Conservation (phyloP, 2,797 vertebrate species). For the Enteromius fasciolatus region DNA sequence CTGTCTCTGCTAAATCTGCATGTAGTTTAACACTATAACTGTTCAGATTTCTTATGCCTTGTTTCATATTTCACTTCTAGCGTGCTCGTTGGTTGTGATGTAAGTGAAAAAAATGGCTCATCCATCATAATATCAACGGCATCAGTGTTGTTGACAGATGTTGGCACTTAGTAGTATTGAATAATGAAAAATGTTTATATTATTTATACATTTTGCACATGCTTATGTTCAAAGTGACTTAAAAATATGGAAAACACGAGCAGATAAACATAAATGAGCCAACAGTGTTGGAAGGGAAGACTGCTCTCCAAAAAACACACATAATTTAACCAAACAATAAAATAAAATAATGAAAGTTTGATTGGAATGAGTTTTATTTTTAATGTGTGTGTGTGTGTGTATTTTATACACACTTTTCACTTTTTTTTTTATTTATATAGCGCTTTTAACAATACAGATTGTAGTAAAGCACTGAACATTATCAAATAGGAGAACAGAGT, state of each 20-base stretch:
- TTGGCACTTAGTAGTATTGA: background rate
- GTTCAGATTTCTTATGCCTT: background rate
- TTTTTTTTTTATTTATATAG: no score
- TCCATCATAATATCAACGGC: background rate
- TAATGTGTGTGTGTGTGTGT: background rate
- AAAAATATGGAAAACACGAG: background rate
- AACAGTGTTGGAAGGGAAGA: background rate
- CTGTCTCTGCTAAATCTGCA: conserved; percentile 4
- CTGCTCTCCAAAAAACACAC: background rate
- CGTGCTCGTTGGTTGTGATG: background rate
- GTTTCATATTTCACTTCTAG: background rate
- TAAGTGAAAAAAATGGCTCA: background rate
- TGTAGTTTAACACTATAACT: background rate
- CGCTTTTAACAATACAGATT: no score
- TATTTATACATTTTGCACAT: background rate
- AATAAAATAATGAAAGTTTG: background rate
- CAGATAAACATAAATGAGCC: background rate
- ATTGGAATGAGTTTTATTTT: background rate
- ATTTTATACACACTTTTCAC: no score
- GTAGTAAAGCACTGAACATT: no score
- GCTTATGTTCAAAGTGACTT: background rate
- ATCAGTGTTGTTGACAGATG: background rate
- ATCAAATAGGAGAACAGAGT: no score
- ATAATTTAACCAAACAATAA: background rate
- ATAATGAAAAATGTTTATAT: background rate